phyloP scores from a whole-genome alignment of 2,113 vertebrate species.

The Euleptes europaea region DNA sequence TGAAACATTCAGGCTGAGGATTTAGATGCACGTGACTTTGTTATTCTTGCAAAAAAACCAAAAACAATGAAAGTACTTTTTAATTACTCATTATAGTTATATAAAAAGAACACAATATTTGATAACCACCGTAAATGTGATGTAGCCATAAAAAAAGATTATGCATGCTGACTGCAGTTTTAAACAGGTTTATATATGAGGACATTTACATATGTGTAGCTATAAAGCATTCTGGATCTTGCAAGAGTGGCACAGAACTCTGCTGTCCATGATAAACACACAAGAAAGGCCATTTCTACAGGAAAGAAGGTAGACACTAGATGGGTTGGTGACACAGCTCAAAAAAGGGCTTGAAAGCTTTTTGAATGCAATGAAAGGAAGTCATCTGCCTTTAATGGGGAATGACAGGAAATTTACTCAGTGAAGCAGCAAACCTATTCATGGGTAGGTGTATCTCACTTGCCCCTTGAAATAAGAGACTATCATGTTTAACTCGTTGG shows the following conservation, averaged over 20 bases:
- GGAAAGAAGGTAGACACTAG: background rate
- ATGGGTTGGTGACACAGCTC: background rate
- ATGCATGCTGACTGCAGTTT: background rate
- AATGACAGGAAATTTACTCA: background rate
- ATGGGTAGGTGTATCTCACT: background rate
- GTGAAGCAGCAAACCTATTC: background rate
- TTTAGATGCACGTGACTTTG: background rate
- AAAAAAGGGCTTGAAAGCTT: background rate
- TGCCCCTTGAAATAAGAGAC: background rate
- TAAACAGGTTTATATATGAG: slow-evolving; percentile 3
- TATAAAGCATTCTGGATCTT: background rate
- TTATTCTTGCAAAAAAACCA: background rate
- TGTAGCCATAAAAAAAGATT: background rate
- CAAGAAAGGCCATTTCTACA: background rate
- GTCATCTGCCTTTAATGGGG: background rate
- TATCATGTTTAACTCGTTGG: background rate
- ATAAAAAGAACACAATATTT: background rate
- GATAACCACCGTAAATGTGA: background rate
- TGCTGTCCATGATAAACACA: background rate
- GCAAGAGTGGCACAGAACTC: background rate
- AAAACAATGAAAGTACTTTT: background rate
- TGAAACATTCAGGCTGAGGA: background rate
- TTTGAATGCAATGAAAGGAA: background rate
- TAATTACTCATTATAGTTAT: slow-evolving; percentile 15
- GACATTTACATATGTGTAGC: background rate